These are phyloP conservation scores for Stomatorhinus ivindoensis DNA, from an alignment of 2,113 vertebrate species.

Conservation along the genomic window DNA sequence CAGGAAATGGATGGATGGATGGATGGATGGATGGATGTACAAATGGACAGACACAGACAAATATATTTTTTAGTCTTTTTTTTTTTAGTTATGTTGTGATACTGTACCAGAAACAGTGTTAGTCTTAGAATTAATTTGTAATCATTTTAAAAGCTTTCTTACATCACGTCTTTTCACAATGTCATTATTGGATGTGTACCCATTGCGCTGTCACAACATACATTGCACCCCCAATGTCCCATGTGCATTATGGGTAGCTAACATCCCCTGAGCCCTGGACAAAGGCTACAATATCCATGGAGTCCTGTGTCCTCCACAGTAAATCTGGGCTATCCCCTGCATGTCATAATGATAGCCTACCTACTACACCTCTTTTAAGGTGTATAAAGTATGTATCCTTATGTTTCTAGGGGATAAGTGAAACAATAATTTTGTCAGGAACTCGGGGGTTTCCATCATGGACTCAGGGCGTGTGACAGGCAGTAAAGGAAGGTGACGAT, in stretches of 20 bases:
- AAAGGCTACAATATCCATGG: background rate
- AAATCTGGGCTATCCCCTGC: background rate
- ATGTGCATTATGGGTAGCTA: background rate
- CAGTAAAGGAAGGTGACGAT: no score
- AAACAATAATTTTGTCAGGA: background rate
- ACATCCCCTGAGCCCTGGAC: background rate
- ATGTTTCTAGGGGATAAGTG: background rate
- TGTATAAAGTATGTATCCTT: background rate
- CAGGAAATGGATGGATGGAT: background rate
- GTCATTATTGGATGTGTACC: no score
- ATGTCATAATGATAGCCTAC: background rate
- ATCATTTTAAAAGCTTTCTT: no score
- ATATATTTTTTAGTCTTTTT: background rate
- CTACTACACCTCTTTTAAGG: background rate
- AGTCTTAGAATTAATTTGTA: no score
- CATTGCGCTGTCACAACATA: background rate
- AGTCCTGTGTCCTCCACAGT: background rate
- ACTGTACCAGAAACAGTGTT: no score
- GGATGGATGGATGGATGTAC: background rate
- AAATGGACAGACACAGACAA: no score
- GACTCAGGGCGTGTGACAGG: no score
- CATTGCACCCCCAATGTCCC: background rate
- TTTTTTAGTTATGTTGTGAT: no score
- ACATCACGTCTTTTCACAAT: no score
- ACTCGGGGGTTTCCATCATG: no score